Evolutionary conservation across 2,113 vertebrate genomes (phyloP), one percentile per base, ranked within the genome.

Genomic region (Ceuthmochares aereus): DNA sequence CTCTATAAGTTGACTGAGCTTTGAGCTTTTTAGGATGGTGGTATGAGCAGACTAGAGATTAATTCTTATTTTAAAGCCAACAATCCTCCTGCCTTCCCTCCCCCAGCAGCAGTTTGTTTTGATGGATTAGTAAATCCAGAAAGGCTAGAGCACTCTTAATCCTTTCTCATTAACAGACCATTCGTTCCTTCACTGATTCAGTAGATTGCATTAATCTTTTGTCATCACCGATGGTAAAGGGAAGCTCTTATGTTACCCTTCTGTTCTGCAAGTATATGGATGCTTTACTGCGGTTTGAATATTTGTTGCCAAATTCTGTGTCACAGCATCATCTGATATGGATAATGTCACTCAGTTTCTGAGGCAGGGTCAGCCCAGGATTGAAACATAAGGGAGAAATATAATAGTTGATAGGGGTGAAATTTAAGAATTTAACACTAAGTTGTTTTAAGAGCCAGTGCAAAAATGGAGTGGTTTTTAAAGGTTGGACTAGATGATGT

Each of bases 131-230:
- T 91, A 85, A 85, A 93, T 82, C 66, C 63, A 79, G 68, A 62
- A 95, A 42, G 42, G 32, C 70, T 93, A 45, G 45, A 79, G 45
- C 58, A 26, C n/a, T 83, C 63, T 85, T 91, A 91, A 95, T 93
- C 84, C 59, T 83, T 87, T 90, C 32, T 15, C 15, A 22, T 84
- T 87, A 89, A 58, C 66, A 93, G 52, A 63, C 23, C 2, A 3
- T 62, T 90, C 47, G 20, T 76, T 95, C 40, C 76, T 84, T 84
- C n/a, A 6, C 10, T 67, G 64, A 77, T 91, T 88, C 49, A 55
- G 29, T 75, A 84, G 78, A 68, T 93, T 84, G 23, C 56, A 36
- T 59, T 96, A 95, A 91, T 92, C 72, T 93, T 83, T 45, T 83
- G 43, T 80, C 82, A 59, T 84, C 51, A 67, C 27, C 2, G 3